Conservation (phyloP, 1,140 invertebrate species). For the Lasioglossum albipes region DNA sequence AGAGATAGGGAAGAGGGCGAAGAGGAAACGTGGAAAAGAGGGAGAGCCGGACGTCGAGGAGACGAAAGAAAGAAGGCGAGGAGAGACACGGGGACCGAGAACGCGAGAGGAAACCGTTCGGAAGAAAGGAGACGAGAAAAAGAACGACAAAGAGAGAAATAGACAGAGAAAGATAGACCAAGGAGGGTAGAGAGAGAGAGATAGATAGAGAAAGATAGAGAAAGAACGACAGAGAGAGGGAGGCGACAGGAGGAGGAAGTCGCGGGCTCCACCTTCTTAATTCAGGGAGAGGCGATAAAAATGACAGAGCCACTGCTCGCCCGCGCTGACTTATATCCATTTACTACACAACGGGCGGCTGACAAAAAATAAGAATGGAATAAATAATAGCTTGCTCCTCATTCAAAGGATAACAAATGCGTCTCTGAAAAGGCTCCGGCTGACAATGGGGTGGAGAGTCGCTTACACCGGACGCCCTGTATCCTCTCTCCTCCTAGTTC, state of each 20-base stretch:
- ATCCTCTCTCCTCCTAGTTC: slow-evolving; percentile 56
- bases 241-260: slow-evolving; percentile 53
- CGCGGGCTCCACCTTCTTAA: slow-evolving; percentile 79
- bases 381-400: slow-evolving; percentile 79
- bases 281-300: slow-evolving; percentile 79
- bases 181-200: background rate
- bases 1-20: slow-evolving; percentile 48
- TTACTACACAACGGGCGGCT: slow-evolving; percentile 78
- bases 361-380: slow-evolving; percentile 79
- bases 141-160: slow-evolving; percentile 15
- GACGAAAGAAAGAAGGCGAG: slow-evolving; percentile 35
- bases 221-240: background rate
- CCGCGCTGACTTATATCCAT: slow-evolving; percentile 79
- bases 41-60: slow-evolving; percentile 40
- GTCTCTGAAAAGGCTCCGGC: slow-evolving; percentile 75
- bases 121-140: slow-evolving; percentile 11
- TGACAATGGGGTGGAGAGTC: slow-evolving; percentile 76
- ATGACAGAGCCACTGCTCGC: slow-evolving; percentile 79
- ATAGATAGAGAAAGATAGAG: background rate
- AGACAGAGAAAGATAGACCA: slow-evolving; percentile 10
- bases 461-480: slow-evolving; percentile 72
- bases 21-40: slow-evolving; percentile 48
- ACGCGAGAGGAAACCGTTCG: slow-evolving; percentile 1
- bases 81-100: slow-evolving; percentile 27
- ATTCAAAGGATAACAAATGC: slow-evolving; percentile 80